Conservation (phyloP, 1,140 invertebrate species). For the Tribolium madens region DNA sequence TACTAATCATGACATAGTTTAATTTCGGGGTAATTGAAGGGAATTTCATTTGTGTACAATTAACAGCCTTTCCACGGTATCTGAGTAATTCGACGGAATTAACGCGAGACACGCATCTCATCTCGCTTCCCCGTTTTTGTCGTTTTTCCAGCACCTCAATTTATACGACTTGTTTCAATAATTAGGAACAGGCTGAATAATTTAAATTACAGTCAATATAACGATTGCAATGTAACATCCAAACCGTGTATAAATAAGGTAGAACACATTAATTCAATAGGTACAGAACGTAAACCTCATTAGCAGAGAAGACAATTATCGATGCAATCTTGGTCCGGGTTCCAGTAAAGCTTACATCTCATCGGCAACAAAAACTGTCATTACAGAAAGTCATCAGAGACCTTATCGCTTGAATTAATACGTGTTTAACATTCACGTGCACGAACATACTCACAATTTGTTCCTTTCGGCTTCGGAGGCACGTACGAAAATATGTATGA, state of each 20-base stretch:
- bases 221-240: neutral
- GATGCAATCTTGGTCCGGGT: slow-evolving; percentile 16
- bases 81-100: slow-evolving; percentile 38
- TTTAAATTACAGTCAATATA: neutral
- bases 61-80: slow-evolving; percentile 31
- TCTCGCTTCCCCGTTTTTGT: slow-evolving; percentile 27
- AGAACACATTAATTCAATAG: slow-evolving; percentile 18
- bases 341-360: slow-evolving; percentile 22
- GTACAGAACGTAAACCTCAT: slow-evolving; percentile 32
- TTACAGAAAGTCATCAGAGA: slow-evolving; percentile 43
- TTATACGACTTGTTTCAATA: slow-evolving; percentile 17
- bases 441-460: slow-evolving; percentile 44
- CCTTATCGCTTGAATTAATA: slow-evolving; percentile 47
- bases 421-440: slow-evolving; percentile 48
- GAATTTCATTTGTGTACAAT: slow-evolving; percentile 38
- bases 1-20: slow-evolving; percentile 41
- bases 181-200: slow-evolving; percentile 3
- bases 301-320: slow-evolving; percentile 32
- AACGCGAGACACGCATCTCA: slow-evolving; percentile 10
- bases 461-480: slow-evolving; percentile 32
- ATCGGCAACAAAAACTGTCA: slow-evolving; percentile 45
- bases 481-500: slow-evolving; percentile 35
- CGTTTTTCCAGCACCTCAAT: slow-evolving; percentile 28
- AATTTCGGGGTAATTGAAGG: slow-evolving; percentile 43
- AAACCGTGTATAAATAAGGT: neutral